Evolutionary conservation across 1,140 invertebrate genomes (phyloP).

Genomic region (Macrocentrus cingulum): DNA sequence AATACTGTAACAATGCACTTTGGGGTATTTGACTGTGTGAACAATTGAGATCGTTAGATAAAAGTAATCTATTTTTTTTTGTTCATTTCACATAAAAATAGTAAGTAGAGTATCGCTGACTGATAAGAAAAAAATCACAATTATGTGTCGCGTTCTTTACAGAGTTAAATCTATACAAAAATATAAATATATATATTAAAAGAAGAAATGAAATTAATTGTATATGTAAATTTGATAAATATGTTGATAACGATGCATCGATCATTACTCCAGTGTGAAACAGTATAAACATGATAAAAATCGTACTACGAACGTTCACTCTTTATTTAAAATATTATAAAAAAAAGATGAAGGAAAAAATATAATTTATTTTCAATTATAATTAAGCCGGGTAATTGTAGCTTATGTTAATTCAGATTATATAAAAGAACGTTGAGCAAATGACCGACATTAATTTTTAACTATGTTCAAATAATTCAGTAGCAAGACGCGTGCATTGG

Average conservation of each 20-base stretch:
- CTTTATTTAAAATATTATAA: no score
- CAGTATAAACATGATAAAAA: constrained; percentile 3
- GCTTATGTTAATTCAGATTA: no score
- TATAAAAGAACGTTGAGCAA: no score
- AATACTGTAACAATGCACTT: constrained; percentile 17
- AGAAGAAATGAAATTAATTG: constrained; percentile 11
- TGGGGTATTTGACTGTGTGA: neutral
- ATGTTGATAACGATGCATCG: neutral
- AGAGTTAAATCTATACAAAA: neutral
- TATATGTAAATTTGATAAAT: constrained; percentile 5
- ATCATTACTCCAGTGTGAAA: constrained; percentile 1
- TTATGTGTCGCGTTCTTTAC: neutral
- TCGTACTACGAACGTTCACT: no score
- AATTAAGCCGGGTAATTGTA: no score
- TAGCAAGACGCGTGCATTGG: constrained; percentile 45
- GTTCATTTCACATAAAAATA: constrained; percentile 9
- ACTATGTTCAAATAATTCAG: constrained; percentile 30
- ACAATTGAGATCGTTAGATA: constrained; percentile 12
- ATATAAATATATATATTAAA: constrained; percentile 1
- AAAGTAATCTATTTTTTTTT: constrained; percentile 2
- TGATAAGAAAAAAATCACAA: constrained; percentile 7
- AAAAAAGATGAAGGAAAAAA: no score
- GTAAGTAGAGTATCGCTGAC: constrained; percentile 10
- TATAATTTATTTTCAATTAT: no score
- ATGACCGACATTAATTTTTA: no score